Evolutionary conservation across 2,888 invertebrate genomes (phyloP).

Genomic region (Protonemura montana): DNA sequence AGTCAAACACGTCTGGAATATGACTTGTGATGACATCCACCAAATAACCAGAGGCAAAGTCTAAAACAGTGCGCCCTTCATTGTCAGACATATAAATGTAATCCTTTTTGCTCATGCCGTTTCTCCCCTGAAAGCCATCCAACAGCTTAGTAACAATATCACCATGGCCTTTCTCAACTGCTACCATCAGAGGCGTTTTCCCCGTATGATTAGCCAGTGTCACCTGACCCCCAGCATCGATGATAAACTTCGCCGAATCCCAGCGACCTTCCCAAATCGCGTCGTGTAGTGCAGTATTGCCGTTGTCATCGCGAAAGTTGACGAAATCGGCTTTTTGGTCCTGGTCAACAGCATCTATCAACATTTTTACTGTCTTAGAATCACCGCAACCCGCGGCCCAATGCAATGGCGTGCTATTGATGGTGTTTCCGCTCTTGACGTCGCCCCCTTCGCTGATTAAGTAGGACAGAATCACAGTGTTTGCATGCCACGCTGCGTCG

Average conservation of each 20-base stretch:
- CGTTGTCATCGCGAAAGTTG: background rate
- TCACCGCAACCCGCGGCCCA: background rate
- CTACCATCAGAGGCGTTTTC: background rate
- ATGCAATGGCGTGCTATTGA: background rate
- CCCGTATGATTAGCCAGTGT: background rate
- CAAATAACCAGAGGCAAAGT: background rate
- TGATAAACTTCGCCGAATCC: background rate
- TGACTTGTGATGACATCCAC: background rate
- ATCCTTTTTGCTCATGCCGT: background rate
- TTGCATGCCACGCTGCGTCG: slow-evolving; percentile 34
- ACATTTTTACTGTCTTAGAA: background rate
- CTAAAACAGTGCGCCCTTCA: slow-evolving; percentile 19
- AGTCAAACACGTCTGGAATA: background rate
- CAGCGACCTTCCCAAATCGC: background rate
- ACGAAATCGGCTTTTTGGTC: background rate
- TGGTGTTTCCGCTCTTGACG: background rate
- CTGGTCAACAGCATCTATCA: background rate
- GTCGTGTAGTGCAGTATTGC: background rate
- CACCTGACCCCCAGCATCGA: background rate
- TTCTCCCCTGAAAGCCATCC: background rate
- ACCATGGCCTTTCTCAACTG: background rate
- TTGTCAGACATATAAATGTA: slow-evolving; percentile 23
- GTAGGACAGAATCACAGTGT: slow-evolving; percentile 12
- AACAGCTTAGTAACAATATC: background rate
- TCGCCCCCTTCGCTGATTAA: slow-evolving; percentile 15